A percentile compares a stretch with the other conserved stretches of the same genome.
Evolutionary conservation across 1,140 invertebrate species (phyloP).

Genomic region (Chelonus insularis): DNA sequence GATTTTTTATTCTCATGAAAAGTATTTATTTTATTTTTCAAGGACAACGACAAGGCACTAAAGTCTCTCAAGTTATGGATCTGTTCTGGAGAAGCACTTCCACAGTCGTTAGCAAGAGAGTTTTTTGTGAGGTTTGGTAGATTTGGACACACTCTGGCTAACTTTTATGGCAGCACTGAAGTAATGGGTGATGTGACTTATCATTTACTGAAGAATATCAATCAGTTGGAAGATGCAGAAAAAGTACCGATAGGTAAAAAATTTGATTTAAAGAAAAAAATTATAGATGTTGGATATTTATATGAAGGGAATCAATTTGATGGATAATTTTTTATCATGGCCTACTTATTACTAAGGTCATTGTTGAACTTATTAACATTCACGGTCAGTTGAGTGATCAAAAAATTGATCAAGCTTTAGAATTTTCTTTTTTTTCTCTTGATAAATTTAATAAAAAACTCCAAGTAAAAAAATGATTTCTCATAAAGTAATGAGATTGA

Average conservation of each 20-base stretch:
- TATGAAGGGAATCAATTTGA: no score
- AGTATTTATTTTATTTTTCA: constrained; percentile 21
- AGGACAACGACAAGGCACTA: constrained; percentile 55
- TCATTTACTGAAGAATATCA: constrained; percentile 56
- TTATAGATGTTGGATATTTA: neutral
- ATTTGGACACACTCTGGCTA: constrained; percentile 68
- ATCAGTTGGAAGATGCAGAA: constrained; percentile 65
- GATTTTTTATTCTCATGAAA: neutral
- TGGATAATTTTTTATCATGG: no score
- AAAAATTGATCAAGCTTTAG: no score
- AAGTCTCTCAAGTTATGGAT: constrained; percentile 74
- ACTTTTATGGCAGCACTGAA: constrained; percentile 90
- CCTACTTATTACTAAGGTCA: no score
- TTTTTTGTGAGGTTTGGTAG: constrained; percentile 73
- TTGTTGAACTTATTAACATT: no score
- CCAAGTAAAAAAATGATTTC: no score
- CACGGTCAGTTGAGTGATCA: no score
- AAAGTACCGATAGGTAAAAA: constrained; percentile 79
- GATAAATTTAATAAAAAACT: no score
- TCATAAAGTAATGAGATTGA: no score
- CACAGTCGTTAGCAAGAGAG: constrained; percentile 67
- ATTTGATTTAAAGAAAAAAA: constrained; percentile 1
- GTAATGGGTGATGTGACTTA: constrained; percentile 83
- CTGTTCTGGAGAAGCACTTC: constrained; percentile 79
- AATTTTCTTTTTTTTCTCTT: no score